Base-by-base conservation (phyloP, 2,888 invertebrate genomes). In the Gortyna flavago region DNA sequence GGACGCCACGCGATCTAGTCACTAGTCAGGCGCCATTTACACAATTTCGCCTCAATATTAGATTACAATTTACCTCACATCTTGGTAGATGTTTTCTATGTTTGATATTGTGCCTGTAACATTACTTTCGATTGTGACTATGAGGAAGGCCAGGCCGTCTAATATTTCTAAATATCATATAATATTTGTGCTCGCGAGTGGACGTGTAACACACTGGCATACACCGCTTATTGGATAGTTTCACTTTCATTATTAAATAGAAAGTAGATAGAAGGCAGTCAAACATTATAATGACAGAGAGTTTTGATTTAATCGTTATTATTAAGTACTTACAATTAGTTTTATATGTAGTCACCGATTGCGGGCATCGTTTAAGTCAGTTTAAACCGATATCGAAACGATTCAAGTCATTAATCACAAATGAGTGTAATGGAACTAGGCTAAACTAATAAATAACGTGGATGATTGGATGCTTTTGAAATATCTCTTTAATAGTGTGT, bases 1-100 rank as follows among this genome's bases (percentile, higher is more conserved):
- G 85, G 86, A 85, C 82, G 83, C 83, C 83, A 87, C 84, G 88
- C 88, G 83, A 90, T 88, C 84, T 83, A 83, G 75, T 85, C 72
- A 77, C 84, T 83, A 85, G 73, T 85, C 67, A 77, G 51, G 13
- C 85, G 71, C 76, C 68, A 81, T 87, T 77, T 81, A 76, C 81
- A 80, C 80, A 73, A 80, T 81, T 87, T 81, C 81, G 61, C 62
- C 77, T 67, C 64, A 73, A 80, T 83, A 78, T 81, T 80, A 68
- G 65, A 80, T 81, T 79, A 76, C 41, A 62, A 77, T 84, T 80
- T 64, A 71, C 70, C 72, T 44, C 72, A 67, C 67, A 69, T 74
- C 54, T 76, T 51, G 57, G 6, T 32, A 6, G 21, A 41, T 48
- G 41, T 66, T 57, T 48, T 44, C 44, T 70, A 38, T 38, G 41